phyloP scores from a whole-genome alignment of 2,888 invertebrate species.

The Neelides folsomi region DNA sequence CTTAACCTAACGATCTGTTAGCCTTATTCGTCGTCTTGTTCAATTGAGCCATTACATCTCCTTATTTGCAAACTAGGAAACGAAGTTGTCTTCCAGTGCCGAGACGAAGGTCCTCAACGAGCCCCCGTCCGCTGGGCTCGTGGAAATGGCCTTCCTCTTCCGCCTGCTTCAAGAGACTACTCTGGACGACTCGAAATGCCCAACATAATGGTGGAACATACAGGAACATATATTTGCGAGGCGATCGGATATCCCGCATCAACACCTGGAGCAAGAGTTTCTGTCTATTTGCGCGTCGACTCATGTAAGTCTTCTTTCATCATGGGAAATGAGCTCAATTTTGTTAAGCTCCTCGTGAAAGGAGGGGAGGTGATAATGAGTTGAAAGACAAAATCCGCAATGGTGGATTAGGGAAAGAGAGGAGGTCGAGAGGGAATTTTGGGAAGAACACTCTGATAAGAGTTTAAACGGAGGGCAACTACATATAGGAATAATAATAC shows the following conservation, averaged over 20 bases:
- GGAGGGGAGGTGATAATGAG: too few species aligned
- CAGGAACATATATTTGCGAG: constrained; percentile 72
- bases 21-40: too few species aligned
- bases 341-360: too few species aligned
- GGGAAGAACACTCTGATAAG: too few species aligned
- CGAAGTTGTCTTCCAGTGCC: constrained; percentile 84
- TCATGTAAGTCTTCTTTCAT: constrained; percentile 50
- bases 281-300: constrained; percentile 59
- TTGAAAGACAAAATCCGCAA: too few species aligned
- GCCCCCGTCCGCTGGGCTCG: constrained; percentile 61
- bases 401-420: too few species aligned
- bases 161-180: constrained; percentile 57
- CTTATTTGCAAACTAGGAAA: constrained; percentile 47
- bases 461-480: too few species aligned
- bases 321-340: too few species aligned
- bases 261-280: constrained; percentile 51
- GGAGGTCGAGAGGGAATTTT: too few species aligned
- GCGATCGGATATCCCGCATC: constrained; percentile 52
- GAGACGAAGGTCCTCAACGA: constrained; percentile 70
- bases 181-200: constrained; percentile 76
- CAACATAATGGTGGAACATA: constrained; percentile 59
- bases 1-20: background rate
- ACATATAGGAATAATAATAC: too few species aligned
- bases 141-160: constrained; percentile 57
- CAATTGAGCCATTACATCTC: too few species aligned